Base-by-base conservation (phyloP, 2,797 vertebrate species). In the Paguma larvata region DNA sequence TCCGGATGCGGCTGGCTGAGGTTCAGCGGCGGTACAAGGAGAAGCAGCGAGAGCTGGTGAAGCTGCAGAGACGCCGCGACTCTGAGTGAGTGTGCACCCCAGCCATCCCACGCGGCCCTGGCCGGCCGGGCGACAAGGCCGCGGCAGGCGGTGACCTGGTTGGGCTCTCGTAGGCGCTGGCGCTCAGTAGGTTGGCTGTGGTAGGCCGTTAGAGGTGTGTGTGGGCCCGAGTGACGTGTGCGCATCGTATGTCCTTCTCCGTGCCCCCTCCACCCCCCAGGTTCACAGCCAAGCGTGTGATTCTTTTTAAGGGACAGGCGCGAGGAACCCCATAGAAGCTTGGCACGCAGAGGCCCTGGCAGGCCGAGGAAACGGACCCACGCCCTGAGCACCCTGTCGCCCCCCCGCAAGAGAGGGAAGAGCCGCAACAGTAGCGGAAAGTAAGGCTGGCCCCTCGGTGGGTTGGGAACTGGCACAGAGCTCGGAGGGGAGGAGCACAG, bases 291-390 rank as follows among this genome's bases (percentile, higher is more conserved):
- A 95, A 98, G 99, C 98, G 98, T 99, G 98, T 99, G 98, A 98
- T 98, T 99, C 98, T 98, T 98, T 99, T 99, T 97, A 98, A 99
- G 99, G 98, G 99, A 99, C 98, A 99, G 99, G 98, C 99, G 99
- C 98, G 99, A 99, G 97, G 99, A 99, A 94, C 99, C 99, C 98
- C 99, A 99, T 99, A 99, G 99, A 98, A 99, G 99, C 98, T 99
- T 99, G 98, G 99, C 98, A 70, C 99, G 99, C 98, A 99, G 99
- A 97, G 99, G 99, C 98, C 99, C 99, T 95, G 99, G 99, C 97
- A 99, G 99, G 99, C 99, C 99, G 80, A 99, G 99, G 98, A 99
- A 99, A 99, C 99, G 99, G 98, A 99, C 99, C 97, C 99, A 99
- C 98, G 99, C 99, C 98, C 98, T 98, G 93, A 98, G 98, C 93